Percentiles rank a stretch among this genome's conserved stretches.
These are phyloP conservation scores for Lagocephalus sceleratus DNA, from an alignment of 2,797 vertebrate species.

Conservation along the genomic window DNA sequence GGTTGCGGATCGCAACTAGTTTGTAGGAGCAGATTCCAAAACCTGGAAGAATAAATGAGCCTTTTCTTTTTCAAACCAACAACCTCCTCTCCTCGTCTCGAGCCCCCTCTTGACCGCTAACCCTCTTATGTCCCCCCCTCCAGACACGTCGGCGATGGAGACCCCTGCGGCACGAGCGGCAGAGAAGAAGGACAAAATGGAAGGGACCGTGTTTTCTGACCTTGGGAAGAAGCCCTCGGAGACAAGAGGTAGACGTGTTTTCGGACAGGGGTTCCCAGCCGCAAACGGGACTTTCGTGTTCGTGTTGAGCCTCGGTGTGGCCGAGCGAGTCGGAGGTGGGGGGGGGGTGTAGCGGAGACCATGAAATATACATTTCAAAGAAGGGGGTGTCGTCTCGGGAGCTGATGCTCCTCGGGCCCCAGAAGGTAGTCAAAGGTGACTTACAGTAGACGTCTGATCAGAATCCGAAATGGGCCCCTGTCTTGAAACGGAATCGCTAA, in stretches of 20 bases:
- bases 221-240: constrained; percentile 81
- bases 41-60: no score
- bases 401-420: constrained; percentile 32
- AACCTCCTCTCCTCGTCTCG: neutral
- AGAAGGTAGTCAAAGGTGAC: constrained; percentile 63
- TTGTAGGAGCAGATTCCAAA: neutral
- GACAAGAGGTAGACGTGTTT: constrained; percentile 61
- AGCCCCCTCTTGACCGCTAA: constrained; percentile 1
- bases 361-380: constrained; percentile 73
- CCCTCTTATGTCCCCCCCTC: neutral
- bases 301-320: neutral
- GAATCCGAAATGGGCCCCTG: constrained; percentile 48
- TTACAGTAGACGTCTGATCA: constrained; percentile 45
- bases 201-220: constrained; percentile 76
- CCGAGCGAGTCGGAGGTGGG: constrained; percentile 2
- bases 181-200: constrained; percentile 84
- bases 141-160: constrained; percentile 85
- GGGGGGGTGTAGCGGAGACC: constrained; percentile 14
- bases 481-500: constrained; percentile 46
- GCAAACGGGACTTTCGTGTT: neutral
- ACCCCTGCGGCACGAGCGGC: constrained; percentile 69
- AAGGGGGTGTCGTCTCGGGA: constrained; percentile 32
- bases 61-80: no score
- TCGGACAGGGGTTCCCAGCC: neutral
- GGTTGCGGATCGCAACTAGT: constrained; percentile 9